phyloP scores from a whole-genome alignment of 2,888 invertebrate species.

The Tinea trinotella region DNA sequence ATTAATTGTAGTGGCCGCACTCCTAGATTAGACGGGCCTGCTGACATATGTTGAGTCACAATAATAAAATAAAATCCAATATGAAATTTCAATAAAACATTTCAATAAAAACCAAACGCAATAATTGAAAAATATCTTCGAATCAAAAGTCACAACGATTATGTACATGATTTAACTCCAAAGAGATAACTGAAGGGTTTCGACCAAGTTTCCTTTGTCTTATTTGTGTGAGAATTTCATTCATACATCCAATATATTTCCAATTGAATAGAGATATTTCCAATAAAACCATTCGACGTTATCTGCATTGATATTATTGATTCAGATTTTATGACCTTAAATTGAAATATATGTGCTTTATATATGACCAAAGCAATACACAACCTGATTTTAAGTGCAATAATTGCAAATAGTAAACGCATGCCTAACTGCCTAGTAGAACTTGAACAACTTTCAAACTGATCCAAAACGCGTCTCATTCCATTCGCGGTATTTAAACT shows the following conservation, averaged over 20 bases:
- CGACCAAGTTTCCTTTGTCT: conserved; percentile 32
- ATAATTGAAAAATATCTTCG: conserved; percentile 7
- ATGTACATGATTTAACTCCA: conserved; percentile 12
- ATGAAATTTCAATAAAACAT: background rate
- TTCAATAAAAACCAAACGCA: background rate
- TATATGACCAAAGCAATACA: no score
- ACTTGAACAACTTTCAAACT: no score
- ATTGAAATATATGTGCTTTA: no score
- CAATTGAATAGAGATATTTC: conserved; percentile 54
- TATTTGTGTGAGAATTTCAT: conserved; percentile 42
- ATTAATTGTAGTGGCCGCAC: no score
- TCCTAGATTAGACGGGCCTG: no score
- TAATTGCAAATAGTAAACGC: no score
- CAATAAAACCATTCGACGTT: conserved; percentile 42
- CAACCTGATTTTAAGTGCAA: no score
- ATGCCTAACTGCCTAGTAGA: no score
- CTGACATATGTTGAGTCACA: no score
- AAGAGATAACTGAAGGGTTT: conserved; percentile 1
- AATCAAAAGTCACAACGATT: conserved; percentile 7
- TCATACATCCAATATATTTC: conserved; percentile 55
- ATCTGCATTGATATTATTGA: background rate
- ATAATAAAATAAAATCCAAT: background rate
- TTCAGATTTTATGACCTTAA: no score
- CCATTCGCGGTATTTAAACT: no score
- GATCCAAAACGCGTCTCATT: no score